phyloP scores from a whole-genome alignment of 1,140 invertebrate species.

The Caerostris extrusa region DNA sequence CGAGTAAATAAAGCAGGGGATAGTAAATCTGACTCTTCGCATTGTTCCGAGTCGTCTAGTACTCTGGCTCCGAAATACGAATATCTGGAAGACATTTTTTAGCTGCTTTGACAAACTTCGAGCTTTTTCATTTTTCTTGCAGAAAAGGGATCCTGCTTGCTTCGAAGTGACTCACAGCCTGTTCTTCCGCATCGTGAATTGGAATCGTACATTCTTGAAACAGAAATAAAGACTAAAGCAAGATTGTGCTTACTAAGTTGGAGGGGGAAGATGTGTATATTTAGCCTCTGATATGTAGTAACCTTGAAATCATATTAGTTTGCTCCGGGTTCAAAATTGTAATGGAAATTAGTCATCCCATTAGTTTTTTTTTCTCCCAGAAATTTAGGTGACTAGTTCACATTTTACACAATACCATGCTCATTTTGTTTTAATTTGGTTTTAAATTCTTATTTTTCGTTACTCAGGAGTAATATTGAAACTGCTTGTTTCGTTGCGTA shows the following conservation, averaged over 20 bases:
- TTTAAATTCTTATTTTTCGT: no score
- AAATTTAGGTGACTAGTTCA: no score
- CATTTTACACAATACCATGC: no score
- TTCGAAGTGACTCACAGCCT: constrained; percentile 3
- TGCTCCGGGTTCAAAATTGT: no score
- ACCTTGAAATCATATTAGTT: not conserved
- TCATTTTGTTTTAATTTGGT: no score
- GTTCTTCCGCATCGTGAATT: constrained; percentile 15
- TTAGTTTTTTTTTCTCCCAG: no score
- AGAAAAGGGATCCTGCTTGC: not conserved
- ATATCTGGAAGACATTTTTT: constrained; percentile 45
- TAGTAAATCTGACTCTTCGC: constrained; percentile 56
- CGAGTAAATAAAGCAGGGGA: constrained; percentile 61
- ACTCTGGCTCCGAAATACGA: constrained; percentile 40
- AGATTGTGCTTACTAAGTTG: not conserved
- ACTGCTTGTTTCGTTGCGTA: no score
- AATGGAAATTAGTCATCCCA: no score
- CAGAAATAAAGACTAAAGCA: not conserved
- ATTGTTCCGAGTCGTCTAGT: constrained; percentile 56
- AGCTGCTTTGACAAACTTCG: constrained; percentile 26
- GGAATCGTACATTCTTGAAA: constrained; percentile 5
- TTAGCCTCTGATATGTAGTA: not conserved
- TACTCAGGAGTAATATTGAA: no score
- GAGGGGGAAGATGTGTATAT: not conserved
- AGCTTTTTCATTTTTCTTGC: constrained; percentile 1